A percentile compares a stretch with the other conserved stretches of the same genome.
Evolutionary conservation across 2,797 vertebrate species (phyloP).

Genomic region (Chlorospingus flavigularis): DNA sequence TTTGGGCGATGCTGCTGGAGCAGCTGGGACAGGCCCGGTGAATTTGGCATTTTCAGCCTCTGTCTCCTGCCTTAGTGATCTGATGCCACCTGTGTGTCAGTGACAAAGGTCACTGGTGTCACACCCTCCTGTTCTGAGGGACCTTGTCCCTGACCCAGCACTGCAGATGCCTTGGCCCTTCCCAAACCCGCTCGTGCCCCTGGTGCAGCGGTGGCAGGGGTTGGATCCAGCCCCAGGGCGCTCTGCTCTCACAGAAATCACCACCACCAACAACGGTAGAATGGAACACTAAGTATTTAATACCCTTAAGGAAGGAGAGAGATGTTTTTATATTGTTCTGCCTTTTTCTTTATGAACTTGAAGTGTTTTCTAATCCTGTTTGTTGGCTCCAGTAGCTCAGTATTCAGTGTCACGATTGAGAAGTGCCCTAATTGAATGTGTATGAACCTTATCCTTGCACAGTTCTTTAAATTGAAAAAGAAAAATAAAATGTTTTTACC

Average conservation of each 20-base stretch:
- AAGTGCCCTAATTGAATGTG: slow-evolving; percentile 82
- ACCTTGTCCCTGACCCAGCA: not conserved
- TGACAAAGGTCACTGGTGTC: not conserved
- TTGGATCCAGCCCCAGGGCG: not conserved
- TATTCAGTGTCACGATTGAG: slow-evolving; percentile 74
- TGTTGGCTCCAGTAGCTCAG: slow-evolving; percentile 73
- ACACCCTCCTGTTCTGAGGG: not conserved
- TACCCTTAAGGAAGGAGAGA: slow-evolving; percentile 40
- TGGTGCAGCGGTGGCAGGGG: not conserved
- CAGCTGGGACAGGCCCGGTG: not conserved
- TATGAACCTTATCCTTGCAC: slow-evolving; percentile 82
- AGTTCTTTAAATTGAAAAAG: slow-evolving; percentile 86
- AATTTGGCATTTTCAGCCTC: not conserved
- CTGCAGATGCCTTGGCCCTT: not conserved
- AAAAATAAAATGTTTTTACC: slow-evolving; percentile 87
- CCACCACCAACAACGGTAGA: slow-evolving; percentile 26
- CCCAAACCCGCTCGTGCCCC: not conserved
- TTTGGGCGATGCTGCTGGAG: accelerated
- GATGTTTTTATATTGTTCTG: slow-evolving; percentile 68
- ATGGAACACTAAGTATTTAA: slow-evolving; percentile 51
- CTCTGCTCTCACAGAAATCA: slow-evolving; percentile 43
- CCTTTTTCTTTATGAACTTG: slow-evolving; percentile 75
- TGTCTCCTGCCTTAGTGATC: not conserved
- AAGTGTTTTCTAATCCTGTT: slow-evolving; percentile 76
- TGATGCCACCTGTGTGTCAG: not conserved